Conservation (phyloP, 2,113 vertebrate genomes). For the Geococcyx californianus region DNA sequence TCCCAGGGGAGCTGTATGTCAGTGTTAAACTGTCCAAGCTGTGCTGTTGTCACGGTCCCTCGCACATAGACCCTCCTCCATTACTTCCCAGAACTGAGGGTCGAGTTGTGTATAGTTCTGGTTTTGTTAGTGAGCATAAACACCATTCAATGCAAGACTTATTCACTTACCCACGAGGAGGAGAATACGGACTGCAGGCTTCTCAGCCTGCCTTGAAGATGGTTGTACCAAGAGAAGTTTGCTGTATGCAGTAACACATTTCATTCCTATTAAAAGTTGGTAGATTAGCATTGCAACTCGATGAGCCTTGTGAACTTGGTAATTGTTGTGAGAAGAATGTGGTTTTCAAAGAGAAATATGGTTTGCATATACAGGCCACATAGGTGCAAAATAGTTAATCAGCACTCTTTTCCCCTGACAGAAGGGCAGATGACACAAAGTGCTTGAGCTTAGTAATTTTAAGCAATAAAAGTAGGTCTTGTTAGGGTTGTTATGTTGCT, state of each 20-base stretch:
- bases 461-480: neutral
- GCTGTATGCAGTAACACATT: neutral
- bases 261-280: rapidly evolving
- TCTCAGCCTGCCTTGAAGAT: neutral
- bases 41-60: neutral
- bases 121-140: rapidly evolving
- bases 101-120: rapidly evolving
- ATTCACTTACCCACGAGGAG: rapidly evolving
- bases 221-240: too few species aligned
- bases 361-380: rapidly evolving
- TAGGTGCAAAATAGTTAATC: too few species aligned
- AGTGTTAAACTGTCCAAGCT: rapidly evolving
- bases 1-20: too few species aligned
- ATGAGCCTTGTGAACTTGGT: neutral
- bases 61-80: rapidly evolving
- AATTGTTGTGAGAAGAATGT: neutral
- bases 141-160: rapidly evolving
- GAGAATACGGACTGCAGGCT: rapidly evolving
- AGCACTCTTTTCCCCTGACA: neutral
- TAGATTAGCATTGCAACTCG: rapidly evolving
- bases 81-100: neutral
- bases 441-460: too few species aligned
- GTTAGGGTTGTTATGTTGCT: rapidly evolving
- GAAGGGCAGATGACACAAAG: neutral
- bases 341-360: neutral